Percentiles rank a stretch among this genome's conserved stretches.
Evolutionary conservation across 1,140 invertebrate genomes (phyloP).

Genomic region (Teleopsis dalmanni): DNA sequence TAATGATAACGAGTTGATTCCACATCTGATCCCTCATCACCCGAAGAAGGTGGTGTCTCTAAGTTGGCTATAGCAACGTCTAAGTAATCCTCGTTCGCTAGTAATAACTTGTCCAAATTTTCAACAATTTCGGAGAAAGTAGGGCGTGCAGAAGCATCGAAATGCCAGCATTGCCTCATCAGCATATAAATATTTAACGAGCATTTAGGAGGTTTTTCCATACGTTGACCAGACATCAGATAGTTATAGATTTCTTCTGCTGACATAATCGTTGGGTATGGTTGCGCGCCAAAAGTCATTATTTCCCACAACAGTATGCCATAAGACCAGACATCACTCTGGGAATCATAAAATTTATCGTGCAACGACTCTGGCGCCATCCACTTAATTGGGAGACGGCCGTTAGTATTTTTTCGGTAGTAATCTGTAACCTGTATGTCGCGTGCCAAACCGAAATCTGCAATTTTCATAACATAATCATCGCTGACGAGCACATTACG

Average conservation of each 20-base stretch:
- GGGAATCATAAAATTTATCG: conserved; percentile 87
- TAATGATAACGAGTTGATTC: conserved; percentile 30
- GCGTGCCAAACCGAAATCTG: conserved; percentile 94
- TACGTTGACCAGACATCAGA: conserved; percentile 79
- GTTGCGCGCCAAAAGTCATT: conserved; percentile 85
- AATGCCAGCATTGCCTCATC: conserved; percentile 92
- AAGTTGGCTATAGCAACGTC: conserved; percentile 72
- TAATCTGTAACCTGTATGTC: conserved; percentile 93
- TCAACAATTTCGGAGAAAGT: conserved; percentile 82
- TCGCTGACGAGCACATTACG: conserved; percentile 93
- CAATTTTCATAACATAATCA: conserved; percentile 89
- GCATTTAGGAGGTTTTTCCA: conserved; percentile 92
- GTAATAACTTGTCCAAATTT: conserved; percentile 80
- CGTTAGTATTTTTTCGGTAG: conserved; percentile 94
- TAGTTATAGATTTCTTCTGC: conserved; percentile 77
- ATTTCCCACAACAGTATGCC: conserved; percentile 93
- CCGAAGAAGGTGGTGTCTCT: conserved; percentile 80
- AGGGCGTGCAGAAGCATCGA: conserved; percentile 76
- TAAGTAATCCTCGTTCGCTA: conserved; percentile 82
- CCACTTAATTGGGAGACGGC: conserved; percentile 93
- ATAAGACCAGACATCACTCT: conserved; percentile 97
- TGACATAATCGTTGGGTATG: conserved; percentile 72
- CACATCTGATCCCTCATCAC: conserved; percentile 54
- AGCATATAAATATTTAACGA: conserved; percentile 86
- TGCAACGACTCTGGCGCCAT: conserved; percentile 98